Evolutionary conservation across 2,888 invertebrate genomes (phyloP), one percentile per base, ranked within the genome.

Genomic region (Norana najaformis): DNA sequence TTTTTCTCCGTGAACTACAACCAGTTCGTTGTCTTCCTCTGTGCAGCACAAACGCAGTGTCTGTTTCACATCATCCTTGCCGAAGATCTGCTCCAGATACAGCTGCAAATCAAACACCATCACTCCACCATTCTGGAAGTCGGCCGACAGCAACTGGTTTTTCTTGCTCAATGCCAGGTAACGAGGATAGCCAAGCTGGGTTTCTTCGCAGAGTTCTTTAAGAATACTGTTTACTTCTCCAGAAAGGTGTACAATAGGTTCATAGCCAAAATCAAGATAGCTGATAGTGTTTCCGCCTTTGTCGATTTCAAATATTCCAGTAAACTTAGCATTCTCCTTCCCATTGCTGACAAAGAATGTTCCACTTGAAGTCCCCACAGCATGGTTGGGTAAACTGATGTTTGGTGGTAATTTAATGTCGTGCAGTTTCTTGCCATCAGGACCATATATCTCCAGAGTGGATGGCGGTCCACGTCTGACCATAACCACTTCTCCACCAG

Each of bases 311-410:
- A n/a, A 69, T 69, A 69, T 69, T 69, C 69, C 69, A 69, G 30
- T 69, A n/a, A 3, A 69, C 11, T n/a, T 69, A n/a, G n/a, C n/a
- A 1, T 30, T 69, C 69, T 69, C 69, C 8, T 69, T n/a, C n/a
- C 69, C 69, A 69, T 69, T n/a, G n/a, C 69, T 69, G 69, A 69
- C 69, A 69, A 69, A 69, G 69, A 69, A 69, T 69, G 69, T 69
- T 69, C 69, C 69, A 69, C 30, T n/a, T 69, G 69, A 69, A n/a
- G 69, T 69, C 8, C 13, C 69, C 6, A 69, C 69, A 69, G 69
- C 69, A n/a, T 69, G 69, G n/a, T 69, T 69, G 30, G 69, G 69
- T 8, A 69, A n/a, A 69, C 8, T 69, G n/a, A 69, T 30, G 30
- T 69, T 69, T 0, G 69, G n/a, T 69, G 69, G 69, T 69, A 69